Conservation (phyloP, 1,140 invertebrate genomes). For the Teleogryllus occipitalis region DNA sequence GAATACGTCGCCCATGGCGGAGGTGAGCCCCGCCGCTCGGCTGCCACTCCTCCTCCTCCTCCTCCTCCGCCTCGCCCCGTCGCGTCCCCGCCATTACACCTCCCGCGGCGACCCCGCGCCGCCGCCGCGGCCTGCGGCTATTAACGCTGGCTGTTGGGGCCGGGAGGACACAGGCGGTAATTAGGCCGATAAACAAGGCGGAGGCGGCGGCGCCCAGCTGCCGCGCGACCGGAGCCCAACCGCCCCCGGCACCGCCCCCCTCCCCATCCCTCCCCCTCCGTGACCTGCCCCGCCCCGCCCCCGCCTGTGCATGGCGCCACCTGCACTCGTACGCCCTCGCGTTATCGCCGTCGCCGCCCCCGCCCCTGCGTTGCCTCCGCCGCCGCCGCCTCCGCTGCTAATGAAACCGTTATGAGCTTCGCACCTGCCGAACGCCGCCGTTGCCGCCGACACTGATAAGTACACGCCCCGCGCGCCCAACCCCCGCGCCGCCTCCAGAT, state of each 20-base stretch:
- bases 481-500: background rate
- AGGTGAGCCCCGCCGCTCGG: too few relatives aligned
- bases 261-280: background rate
- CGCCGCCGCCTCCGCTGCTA: too few relatives aligned
- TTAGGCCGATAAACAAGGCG: background rate
- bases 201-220: background rate
- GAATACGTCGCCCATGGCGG: too few relatives aligned
- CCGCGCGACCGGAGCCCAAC: background rate
- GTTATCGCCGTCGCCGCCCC: too few relatives aligned
- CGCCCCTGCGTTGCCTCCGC: too few relatives aligned
- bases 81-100: background rate
- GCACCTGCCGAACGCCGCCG: background rate
- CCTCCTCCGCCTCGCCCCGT: background rate
- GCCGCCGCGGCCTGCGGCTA: background rate
- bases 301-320: too few relatives aligned
- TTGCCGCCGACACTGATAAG: background rate
- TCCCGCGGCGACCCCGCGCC: too few relatives aligned
- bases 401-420: background rate
- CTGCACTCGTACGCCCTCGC: too few relatives aligned
- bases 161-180: background rate
- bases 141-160: background rate
- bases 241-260: too few relatives aligned
- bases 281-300: too few relatives aligned
- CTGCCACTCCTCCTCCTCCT: too few relatives aligned
- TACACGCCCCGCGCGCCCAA: background rate